Conservation (phyloP, 2,888 invertebrate species). For the Homarus gammarus region DNA sequence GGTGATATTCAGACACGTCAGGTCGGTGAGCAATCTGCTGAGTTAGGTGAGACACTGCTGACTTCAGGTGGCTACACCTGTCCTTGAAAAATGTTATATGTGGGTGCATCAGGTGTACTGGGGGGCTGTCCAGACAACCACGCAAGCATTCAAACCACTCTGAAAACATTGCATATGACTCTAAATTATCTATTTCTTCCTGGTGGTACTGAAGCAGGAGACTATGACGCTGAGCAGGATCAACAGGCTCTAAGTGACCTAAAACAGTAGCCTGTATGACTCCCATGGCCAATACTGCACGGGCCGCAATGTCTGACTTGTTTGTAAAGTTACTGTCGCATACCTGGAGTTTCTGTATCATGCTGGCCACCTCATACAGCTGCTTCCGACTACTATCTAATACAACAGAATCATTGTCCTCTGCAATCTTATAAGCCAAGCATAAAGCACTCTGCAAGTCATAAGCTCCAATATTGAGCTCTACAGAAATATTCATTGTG, state of each 20-base stretch:
- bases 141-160: slow-evolving; percentile 62
- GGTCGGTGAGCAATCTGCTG: slow-evolving; percentile 77
- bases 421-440: slow-evolving; percentile 36
- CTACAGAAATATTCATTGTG: slow-evolving; percentile 18
- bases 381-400: slow-evolving; percentile 3
- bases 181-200: slow-evolving; percentile 83
- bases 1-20: slow-evolving; percentile 77
- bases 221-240: slow-evolving; percentile 89
- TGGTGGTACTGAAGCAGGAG: slow-evolving; percentile 86
- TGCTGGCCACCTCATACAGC: slow-evolving; percentile 8
- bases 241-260: slow-evolving; percentile 84
- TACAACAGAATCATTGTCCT: neutral
- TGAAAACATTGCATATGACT: slow-evolving; percentile 40
- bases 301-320: slow-evolving; percentile 62
- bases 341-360: neutral
- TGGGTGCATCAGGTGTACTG: slow-evolving; percentile 44
- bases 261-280: slow-evolving; percentile 76
- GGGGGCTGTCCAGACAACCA: slow-evolving; percentile 20
- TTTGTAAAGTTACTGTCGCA: slow-evolving; percentile 31
- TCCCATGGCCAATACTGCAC: slow-evolving; percentile 73
- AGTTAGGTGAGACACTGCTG: slow-evolving; percentile 62
- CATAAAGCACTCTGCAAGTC: slow-evolving; percentile 17
- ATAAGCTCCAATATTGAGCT: slow-evolving; percentile 25
- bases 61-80: slow-evolving; percentile 23
- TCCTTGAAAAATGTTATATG: slow-evolving; percentile 42